Evolutionary conservation across 2,113 vertebrate species (phyloP).

Genomic region (Rhinopomastus cyanomelas): DNA sequence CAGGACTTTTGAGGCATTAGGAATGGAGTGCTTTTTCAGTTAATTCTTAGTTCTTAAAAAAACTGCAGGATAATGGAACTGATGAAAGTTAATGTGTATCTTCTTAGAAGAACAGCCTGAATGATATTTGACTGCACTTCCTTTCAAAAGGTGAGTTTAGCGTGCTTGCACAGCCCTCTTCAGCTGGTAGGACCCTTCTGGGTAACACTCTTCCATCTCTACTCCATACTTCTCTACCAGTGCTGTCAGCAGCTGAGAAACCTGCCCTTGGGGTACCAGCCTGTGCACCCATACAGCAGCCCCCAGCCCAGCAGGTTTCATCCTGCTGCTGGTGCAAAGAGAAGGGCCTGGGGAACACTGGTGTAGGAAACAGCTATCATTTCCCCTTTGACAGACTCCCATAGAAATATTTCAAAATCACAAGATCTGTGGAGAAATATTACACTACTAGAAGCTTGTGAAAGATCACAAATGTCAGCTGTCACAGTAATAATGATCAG

Average conservation of each 20-base stretch:
- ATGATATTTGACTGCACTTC: background rate
- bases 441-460: background rate
- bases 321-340: fast-evolving
- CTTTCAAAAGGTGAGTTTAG: background rate
- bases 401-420: background rate
- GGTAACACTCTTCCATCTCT: background rate
- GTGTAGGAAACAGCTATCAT: background rate
- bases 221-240: background rate
- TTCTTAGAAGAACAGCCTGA: background rate
- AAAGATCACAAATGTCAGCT: background rate
- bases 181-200: background rate
- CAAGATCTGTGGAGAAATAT: background rate
- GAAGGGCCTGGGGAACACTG: background rate
- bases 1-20: background rate
- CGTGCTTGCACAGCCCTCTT: background rate
- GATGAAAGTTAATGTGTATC: background rate
- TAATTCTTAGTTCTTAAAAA: background rate
- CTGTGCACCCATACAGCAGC: background rate
- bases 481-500: background rate
- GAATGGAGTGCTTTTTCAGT: background rate
- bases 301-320: background rate
- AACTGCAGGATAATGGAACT: background rate
- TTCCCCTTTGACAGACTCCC: background rate
- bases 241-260: background rate
- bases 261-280: no score